Conservation (phyloP, 1,140 invertebrate genomes). For the Papilio xuthus region DNA sequence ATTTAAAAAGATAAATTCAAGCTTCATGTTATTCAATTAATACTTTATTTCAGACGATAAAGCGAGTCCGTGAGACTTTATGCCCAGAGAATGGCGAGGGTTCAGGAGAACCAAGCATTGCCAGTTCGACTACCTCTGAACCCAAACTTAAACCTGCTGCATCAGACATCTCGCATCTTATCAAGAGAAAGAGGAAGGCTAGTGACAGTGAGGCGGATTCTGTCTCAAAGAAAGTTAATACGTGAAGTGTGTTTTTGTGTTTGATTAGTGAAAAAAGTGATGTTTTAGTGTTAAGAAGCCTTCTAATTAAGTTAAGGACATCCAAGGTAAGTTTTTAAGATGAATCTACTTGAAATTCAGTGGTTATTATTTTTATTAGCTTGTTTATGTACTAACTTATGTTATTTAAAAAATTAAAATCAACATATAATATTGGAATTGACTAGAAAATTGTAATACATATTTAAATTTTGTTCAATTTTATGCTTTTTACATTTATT, state of each 20-base stretch:
- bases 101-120: constrained; percentile 67
- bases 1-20: not conserved
- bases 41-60: constrained; percentile 69
- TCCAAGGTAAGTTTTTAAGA: not conserved
- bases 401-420: not conserved
- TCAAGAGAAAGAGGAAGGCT: constrained; percentile 87
- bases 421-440: not conserved
- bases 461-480: too few relatives aligned
- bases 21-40: not conserved
- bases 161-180: constrained; percentile 88
- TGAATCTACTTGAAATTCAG: not conserved
- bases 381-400: not conserved
- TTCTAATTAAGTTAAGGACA: not conserved
- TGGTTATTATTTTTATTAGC: not conserved
- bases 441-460: too few relatives aligned
- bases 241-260: constrained; percentile 53
- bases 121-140: constrained; percentile 57
- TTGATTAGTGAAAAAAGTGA: constrained; percentile 5
- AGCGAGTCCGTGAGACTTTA: constrained; percentile 68
- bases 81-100: constrained; percentile 65
- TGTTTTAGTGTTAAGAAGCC: not conserved
- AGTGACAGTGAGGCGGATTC: constrained; percentile 79
- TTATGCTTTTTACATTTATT: not conserved
- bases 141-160: constrained; percentile 59
- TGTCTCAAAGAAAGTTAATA: constrained; percentile 78